These are phyloP conservation scores for Kryptolebias ocellatus DNA, from an alignment of 2,797 vertebrate genomes.

Conservation along the genomic window DNA sequence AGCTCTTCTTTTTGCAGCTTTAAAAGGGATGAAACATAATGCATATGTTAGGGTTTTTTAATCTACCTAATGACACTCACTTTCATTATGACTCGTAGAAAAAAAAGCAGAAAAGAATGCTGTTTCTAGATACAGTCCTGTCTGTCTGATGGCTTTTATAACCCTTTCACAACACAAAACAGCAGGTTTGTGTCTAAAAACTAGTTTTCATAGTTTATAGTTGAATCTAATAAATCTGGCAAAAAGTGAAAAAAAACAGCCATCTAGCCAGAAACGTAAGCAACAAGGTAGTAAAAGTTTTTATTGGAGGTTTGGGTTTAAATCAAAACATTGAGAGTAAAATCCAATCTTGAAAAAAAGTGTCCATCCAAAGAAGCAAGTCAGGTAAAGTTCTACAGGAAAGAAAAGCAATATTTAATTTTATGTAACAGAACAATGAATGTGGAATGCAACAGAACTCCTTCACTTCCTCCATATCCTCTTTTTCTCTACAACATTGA, in stretches of 20 bases:
- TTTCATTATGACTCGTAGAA: slow-evolving; percentile 6
- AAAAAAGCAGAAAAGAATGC: slow-evolving; percentile 1
- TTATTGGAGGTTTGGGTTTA: too few species aligned
- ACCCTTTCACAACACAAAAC: not conserved
- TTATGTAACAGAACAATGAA: too few species aligned
- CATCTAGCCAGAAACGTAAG: not conserved
- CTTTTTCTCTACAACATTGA: not conserved
- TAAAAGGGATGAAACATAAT: not conserved
- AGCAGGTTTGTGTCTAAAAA: not conserved
- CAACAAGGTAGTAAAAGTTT: not conserved
- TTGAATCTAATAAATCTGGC: not conserved
- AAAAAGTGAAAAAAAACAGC: not conserved
- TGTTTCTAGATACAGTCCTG: slow-evolving; percentile 7
- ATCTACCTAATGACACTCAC: not conserved
- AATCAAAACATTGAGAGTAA: not conserved
- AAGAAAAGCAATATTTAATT: too few species aligned
- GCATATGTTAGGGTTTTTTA: too few species aligned
- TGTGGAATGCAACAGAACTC: not conserved
- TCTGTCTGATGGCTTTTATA: slow-evolving; percentile 5
- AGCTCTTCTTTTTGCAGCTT: not conserved
- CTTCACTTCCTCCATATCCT: not conserved
- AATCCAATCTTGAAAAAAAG: not conserved
- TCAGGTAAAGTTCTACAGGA: not conserved
- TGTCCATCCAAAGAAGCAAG: not conserved
- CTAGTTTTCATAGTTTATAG: not conserved